These are phyloP conservation scores for Eciton burchellii DNA, from an alignment of 1,140 invertebrate species.

Conservation along the genomic window DNA sequence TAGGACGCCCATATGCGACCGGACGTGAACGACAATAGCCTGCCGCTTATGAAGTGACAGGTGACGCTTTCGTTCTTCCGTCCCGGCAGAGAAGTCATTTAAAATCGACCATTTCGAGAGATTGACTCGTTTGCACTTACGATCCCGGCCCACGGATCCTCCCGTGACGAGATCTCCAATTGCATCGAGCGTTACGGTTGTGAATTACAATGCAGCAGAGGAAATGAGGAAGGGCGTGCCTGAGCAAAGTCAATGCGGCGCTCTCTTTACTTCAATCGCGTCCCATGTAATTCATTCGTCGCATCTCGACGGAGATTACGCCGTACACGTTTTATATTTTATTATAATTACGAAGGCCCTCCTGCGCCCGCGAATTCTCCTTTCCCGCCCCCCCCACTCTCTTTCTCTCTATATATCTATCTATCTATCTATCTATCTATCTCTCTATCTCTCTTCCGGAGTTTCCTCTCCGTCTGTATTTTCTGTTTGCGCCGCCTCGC, in stretches of 20 bases:
- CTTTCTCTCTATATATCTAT: conserved; percentile 10
- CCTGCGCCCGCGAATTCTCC: too few species aligned
- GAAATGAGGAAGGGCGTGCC: conserved; percentile 55
- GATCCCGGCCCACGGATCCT: conserved; percentile 28
- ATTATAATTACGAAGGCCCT: neutral
- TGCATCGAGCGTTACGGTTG: conserved; percentile 42
- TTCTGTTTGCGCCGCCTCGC: too few species aligned
- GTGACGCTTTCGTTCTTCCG: conserved; percentile 68
- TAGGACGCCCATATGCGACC: conserved; percentile 69
- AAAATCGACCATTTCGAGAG: conserved; percentile 67
- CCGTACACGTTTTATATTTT: neutral
- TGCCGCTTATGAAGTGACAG: conserved; percentile 71
- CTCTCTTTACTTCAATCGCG: conserved; percentile 53
- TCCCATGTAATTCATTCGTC: conserved; percentile 48
- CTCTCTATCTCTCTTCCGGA: too few species aligned
- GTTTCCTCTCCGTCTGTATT: too few species aligned
- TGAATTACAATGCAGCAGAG: conserved; percentile 56
- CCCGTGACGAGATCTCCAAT: conserved; percentile 31
- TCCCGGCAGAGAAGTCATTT: conserved; percentile 59
- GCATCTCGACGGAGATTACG: conserved; percentile 36
- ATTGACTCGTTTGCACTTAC: conserved; percentile 67
- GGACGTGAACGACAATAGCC: conserved; percentile 76
- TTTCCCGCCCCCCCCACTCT: neutral
- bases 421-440: neutral
- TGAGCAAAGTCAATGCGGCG: conserved; percentile 50